Base-by-base conservation (phyloP, 1,140 invertebrate species). In the Pseudachorutes palmiensis region DNA sequence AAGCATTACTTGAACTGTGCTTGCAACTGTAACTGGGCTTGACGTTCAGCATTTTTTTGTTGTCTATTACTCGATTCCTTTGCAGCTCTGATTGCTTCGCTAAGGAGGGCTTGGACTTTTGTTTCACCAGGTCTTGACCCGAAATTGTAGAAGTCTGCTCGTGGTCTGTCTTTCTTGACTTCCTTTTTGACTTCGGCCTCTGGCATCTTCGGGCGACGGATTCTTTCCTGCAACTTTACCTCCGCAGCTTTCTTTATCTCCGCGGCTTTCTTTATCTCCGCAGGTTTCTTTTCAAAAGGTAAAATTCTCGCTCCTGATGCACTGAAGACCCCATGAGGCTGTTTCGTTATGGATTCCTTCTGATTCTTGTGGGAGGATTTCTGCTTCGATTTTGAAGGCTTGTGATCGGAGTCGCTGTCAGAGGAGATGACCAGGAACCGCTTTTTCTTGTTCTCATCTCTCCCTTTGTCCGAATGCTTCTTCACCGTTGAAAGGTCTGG, bases 221-320 rank as follows among this genome's bases (percentile, higher is more conserved):
- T 55, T 12, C 9, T 45, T 24, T 22, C 9, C 24, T 55, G 9
- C 9, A 14, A 22, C 24, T 55, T 22, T 22, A 5, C 24, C 12
- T 12, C 51, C 51, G 12, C 5, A 12, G 51, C 51, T 14, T 55
- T 9, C 24, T 55, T 22, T 22, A 5, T 55, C 12, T 12, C 51
- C 51, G 12, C 5, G 9, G 51, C 5, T 26, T 12, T 14, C 12
- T 55, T 19, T 19, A 19, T 55, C 12, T 22, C 24, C 5, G 51
- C 24, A 5, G 16, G 14, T 70, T 60, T 67, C 32, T 36, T 70
- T 65, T 70, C 69, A 55, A 70, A 70, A 0, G 64, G 64, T 19
- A 70, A 49, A 14, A 70, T 66, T 3, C 68, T 41, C 30, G 51
- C 41, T 16, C 68, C 68, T 22, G 60, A 41, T 16, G 65, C 64